Evolutionary conservation across 2,797 vertebrate species (phyloP).

Genomic region (Pogoniulus pusillus): DNA sequence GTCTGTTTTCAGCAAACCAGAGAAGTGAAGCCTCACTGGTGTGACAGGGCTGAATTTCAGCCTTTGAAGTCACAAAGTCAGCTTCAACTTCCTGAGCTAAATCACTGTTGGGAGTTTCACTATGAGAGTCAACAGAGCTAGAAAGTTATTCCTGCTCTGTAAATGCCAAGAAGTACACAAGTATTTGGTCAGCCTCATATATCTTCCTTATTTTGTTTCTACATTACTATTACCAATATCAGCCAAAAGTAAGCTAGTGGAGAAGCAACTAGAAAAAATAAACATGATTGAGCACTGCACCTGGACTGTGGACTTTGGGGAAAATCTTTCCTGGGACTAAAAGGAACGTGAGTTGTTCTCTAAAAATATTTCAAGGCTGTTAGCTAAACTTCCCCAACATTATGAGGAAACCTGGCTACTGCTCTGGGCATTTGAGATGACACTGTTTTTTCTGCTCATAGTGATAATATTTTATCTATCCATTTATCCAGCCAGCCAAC

Average conservation of each 20-base stretch:
- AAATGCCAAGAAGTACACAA: background rate
- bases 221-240: background rate
- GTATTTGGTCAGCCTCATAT: background rate
- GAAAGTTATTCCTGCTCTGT: background rate
- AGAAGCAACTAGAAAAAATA: background rate
- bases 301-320: background rate
- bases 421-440: background rate
- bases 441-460: background rate
- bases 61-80: background rate
- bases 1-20: background rate
- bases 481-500: background rate
- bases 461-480: background rate
- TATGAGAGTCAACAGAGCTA: background rate
- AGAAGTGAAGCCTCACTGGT: background rate
- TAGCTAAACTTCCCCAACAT: background rate
- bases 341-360: background rate
- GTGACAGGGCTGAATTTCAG: slow-evolving; percentile 1
- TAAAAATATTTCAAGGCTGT: background rate
- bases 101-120: background rate
- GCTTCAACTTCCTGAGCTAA: background rate
- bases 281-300: background rate
- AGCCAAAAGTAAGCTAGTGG: background rate
- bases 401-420: background rate
- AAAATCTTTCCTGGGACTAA: background rate
- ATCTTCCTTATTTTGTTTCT: background rate